phyloP scores from a whole-genome alignment of 2,797 vertebrate species.

The Thalassophryne amazonica region DNA sequence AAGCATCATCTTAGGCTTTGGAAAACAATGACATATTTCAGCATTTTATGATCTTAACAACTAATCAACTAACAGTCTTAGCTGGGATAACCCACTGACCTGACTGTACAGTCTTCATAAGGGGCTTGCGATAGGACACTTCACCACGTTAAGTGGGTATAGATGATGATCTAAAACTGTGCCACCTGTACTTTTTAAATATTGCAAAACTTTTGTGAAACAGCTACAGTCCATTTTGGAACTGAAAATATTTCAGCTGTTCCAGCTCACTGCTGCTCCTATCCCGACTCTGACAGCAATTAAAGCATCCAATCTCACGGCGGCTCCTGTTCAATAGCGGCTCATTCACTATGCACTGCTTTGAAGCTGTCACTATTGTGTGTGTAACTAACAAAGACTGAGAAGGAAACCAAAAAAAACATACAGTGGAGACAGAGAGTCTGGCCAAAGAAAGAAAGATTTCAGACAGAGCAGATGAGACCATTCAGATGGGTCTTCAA shows the following conservation, averaged over 20 bases:
- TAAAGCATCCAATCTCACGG: slow-evolving; percentile 43
- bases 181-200: no score
- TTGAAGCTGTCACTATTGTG: slow-evolving; percentile 48
- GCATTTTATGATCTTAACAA: no score
- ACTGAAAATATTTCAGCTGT: slow-evolving; percentile 37
- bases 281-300: slow-evolving; percentile 54
- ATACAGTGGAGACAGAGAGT: slow-evolving; percentile 30
- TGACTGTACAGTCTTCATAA: no score
- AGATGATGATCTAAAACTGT: no score
- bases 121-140: no score
- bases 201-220: not conserved
- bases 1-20: no score
- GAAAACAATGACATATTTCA: no score
- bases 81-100: no score
- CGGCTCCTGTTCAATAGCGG: slow-evolving; percentile 36
- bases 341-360: slow-evolving; percentile 42
- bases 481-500: slow-evolving; percentile 10
- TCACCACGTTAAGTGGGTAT: no score
- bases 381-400: slow-evolving; percentile 19
- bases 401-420: slow-evolving; percentile 7
- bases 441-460: slow-evolving; percentile 4
- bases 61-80: no score
- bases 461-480: slow-evolving; percentile 14
- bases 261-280: slow-evolving; percentile 39
- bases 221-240: slow-evolving; percentile 11